phyloP scores from a whole-genome alignment of 2,888 invertebrate genomes.

The Drosophila siamana region DNA sequence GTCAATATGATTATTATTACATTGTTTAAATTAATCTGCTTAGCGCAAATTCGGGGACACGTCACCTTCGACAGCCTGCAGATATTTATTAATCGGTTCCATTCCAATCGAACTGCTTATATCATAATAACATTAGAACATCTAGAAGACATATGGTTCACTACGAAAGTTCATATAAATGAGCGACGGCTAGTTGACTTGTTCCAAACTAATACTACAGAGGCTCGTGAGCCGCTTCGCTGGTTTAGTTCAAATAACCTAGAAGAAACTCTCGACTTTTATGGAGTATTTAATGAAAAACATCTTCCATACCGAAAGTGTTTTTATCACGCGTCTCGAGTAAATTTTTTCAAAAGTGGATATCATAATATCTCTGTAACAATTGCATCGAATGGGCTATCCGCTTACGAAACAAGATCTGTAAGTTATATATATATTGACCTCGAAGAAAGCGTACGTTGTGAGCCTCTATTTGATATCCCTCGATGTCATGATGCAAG shows the following conservation, averaged over 20 bases:
- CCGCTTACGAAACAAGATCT: neutral
- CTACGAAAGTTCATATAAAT: slow-evolving; percentile 38
- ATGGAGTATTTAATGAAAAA: slow-evolving; percentile 2
- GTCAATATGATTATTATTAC: no score
- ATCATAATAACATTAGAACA: slow-evolving; percentile 28
- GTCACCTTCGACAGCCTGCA: slow-evolving; percentile 9
- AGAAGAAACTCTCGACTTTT: slow-evolving; percentile 22
- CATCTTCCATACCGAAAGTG: slow-evolving; percentile 31
- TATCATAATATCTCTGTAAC: slow-evolving; percentile 10
- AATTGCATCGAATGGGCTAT: slow-evolving; percentile 25
- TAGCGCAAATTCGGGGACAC: neutral
- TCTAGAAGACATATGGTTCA: slow-evolving; percentile 35
- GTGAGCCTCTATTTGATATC: slow-evolving; percentile 38
- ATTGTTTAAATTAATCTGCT: neutral
- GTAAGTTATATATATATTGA: slow-evolving; percentile 18
- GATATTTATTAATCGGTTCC: slow-evolving; percentile 28
- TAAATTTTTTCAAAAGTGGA: slow-evolving; percentile 27
- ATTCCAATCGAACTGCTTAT: slow-evolving; percentile 6
- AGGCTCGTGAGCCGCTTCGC: slow-evolving; percentile 20
- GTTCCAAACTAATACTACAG: slow-evolving; percentile 44
- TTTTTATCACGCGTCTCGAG: slow-evolving; percentile 29
- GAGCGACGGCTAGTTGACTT: slow-evolving; percentile 31
- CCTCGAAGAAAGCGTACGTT: slow-evolving; percentile 6
- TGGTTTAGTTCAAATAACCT: slow-evolving; percentile 35
- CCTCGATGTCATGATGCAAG: slow-evolving; percentile 35